Base-by-base conservation (phyloP, 1,140 invertebrate genomes). In the Ylistrum balloti region DNA sequence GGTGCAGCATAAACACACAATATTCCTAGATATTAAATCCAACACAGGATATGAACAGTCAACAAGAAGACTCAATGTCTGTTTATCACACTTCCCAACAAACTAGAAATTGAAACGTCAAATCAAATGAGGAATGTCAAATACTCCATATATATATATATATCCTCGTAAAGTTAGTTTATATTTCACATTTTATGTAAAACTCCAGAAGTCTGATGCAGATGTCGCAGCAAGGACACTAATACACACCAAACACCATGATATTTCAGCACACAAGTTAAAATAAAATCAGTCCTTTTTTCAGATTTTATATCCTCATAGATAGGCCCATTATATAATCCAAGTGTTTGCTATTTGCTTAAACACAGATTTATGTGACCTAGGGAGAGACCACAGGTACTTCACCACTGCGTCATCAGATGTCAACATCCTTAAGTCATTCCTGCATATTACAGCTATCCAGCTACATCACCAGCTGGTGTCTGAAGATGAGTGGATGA, bases 101-200 rank as follows among this genome's bases (percentile, higher is more conserved):
- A 5, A n/a, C 56, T 74, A 11, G 56, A 28, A n/a, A 74, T 74
- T 74, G 56, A n/a, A 28, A 3, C 5, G 0, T 28, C 0, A 74
- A 74, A 74, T 74, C 22, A n/a, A n/a, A 28, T 11, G 28, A 28
- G 56, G 56, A 74, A 74, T n/a, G 56, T 74, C 56, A 74, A 74
- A 74, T 74, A 74, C 56, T 5, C 56, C 9, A 20, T 38, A 45
- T 13, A 45, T n/a, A n/a, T n/a, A n/a, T n/a, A n/a, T n/a, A n/a
- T n/a, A 45, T 0, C 1, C 41, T 74, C 22, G n/a, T 74, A 74
- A 74, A 74, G 0, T 28, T 74, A 74, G 56, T 74, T n/a, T 28
- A 28, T 74, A 28, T 74, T 74, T 74, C 56, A 74, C 56, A 28
- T 74, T 56, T 74, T 74, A 74, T n/a, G 28, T 74, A 74, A 74